Conservation (phyloP, 2,888 invertebrate species). For the Meiosimyza decipiens region DNA sequence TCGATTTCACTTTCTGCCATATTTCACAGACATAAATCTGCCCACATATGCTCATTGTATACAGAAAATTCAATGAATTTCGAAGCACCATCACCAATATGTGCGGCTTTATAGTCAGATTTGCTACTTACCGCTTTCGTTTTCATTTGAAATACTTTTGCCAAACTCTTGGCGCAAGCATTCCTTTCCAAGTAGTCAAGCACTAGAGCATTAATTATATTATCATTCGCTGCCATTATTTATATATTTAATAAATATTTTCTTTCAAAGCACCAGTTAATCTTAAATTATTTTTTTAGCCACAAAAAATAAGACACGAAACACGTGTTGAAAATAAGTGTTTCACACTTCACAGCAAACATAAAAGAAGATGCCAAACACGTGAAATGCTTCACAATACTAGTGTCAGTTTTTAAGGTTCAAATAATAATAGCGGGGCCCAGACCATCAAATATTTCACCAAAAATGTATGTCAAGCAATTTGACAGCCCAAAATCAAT, state of each 20-base stretch:
- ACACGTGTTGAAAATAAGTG: background rate
- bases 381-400: too few species aligned
- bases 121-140: conserved; percentile 77
- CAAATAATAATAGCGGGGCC: conserved; percentile 49
- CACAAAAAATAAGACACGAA: background rate
- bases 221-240: conserved; percentile 68
- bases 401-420: too few species aligned
- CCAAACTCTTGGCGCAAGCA: conserved; percentile 71
- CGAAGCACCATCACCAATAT: too few species aligned
- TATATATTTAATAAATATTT: background rate
- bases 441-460: conserved; percentile 34
- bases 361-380: too few species aligned
- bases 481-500: too few species aligned
- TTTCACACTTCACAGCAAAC: too few species aligned
- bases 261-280: background rate
- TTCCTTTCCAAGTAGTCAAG: conserved; percentile 74
- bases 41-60: too few species aligned
- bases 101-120: background rate
- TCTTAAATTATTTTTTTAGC: too few species aligned
- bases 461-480: background rate
- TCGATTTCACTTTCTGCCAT: too few species aligned
- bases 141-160: conserved; percentile 77
- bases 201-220: conserved; percentile 71
- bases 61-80: too few species aligned
- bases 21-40: too few species aligned